These are phyloP conservation scores for Choloepus hoffmanni DNA, from an alignment of 2,113 vertebrate species.

Conservation along the genomic window DNA sequence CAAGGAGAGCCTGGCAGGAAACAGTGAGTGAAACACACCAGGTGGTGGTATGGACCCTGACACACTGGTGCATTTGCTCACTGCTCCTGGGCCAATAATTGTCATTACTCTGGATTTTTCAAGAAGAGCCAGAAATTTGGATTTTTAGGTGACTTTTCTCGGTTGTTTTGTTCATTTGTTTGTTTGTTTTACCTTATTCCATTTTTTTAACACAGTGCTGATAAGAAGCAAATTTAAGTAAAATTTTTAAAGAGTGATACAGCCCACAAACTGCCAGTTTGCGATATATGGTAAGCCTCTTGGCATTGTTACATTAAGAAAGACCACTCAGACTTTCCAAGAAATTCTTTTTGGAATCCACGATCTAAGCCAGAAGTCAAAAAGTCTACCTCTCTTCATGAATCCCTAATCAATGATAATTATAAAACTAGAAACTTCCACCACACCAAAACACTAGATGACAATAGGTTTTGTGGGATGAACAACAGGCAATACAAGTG, in stretches of 20 bases:
- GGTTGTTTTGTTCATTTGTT: neutral
- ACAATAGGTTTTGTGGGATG: neutral
- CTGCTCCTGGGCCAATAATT: neutral
- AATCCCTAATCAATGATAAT: neutral
- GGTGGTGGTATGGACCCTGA: neutral
- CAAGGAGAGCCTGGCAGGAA: neutral
- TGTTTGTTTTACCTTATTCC: neutral
- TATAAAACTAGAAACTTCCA: neutral
- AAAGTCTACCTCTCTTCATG: neutral
- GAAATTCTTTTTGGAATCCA: neutral
- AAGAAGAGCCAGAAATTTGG: neutral
- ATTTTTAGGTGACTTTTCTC: neutral
- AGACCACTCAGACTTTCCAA: neutral
- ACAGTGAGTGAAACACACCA: neutral
- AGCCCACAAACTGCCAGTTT: neutral
- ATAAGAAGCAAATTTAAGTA: neutral
- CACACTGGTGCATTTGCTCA: neutral
- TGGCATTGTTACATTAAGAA: neutral
- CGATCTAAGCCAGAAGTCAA: neutral
- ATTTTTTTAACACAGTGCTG: neutral
- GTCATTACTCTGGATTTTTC: neutral
- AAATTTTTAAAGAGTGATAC: neutral
- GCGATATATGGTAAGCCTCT: neutral
- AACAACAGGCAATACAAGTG: neutral
- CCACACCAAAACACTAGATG: neutral